phyloP scores from a whole-genome alignment of 2,797 vertebrate genomes.

The Cossypha heuglini region DNA sequence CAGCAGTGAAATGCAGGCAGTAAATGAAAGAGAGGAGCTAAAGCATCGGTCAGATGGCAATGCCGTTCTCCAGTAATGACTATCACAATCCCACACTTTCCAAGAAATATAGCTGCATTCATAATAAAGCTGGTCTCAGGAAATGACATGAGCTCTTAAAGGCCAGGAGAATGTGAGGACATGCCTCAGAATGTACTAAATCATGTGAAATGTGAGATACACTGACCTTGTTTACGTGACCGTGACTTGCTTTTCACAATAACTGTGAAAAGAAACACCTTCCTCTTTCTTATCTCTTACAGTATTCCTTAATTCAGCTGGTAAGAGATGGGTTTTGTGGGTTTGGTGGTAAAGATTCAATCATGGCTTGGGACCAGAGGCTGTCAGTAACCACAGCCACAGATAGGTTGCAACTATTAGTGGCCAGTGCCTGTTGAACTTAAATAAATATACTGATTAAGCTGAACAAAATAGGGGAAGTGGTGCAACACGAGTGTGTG shows the following conservation, averaged over 20 bases:
- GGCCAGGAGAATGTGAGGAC: neutral
- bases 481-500: fast-evolving
- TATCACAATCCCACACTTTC: neutral
- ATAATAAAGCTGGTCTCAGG: neutral
- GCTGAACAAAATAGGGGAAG: neutral
- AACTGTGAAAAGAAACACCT: neutral
- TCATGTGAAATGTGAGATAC: neutral
- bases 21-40: neutral
- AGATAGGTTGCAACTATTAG: neutral
- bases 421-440: neutral
- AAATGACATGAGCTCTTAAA: neutral
- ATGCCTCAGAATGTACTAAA: neutral
- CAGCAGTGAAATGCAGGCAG: neutral
- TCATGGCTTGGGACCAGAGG: neutral
- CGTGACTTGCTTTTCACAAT: neutral
- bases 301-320: neutral
- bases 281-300: neutral
- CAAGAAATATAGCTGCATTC: neutral
- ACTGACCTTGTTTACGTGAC: neutral
- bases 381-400: neutral
- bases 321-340: neutral
- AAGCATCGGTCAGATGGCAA: neutral
- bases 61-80: neutral
- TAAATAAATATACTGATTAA: neutral
- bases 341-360: neutral